phyloP scores from a whole-genome alignment of 2,888 invertebrate species.

The Argyresthia albistria region DNA sequence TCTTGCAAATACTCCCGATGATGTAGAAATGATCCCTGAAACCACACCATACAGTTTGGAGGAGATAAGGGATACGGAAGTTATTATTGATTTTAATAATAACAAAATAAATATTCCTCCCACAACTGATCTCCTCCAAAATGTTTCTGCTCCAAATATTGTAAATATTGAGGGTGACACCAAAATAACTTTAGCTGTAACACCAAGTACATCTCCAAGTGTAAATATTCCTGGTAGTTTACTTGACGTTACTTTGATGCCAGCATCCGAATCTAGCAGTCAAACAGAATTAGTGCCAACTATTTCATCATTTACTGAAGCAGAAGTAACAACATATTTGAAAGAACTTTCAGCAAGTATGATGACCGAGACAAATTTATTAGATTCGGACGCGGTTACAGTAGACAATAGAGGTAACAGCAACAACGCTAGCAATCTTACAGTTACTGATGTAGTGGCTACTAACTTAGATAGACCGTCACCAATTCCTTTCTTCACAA shows the following conservation, averaged over 20 bases:
- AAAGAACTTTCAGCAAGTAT: conserved; percentile 18
- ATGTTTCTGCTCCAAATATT: conserved; percentile 28
- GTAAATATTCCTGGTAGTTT: conserved; percentile 42
- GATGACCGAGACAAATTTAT: conserved; percentile 20
- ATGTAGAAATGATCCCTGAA: conserved; percentile 40
- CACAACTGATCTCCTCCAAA: conserved; percentile 30
- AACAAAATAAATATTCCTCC: conserved; percentile 16
- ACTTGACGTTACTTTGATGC: conserved; percentile 21
- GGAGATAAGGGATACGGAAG: conserved; percentile 56
- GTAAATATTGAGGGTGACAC: conserved; percentile 30
- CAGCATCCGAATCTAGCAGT: conserved; percentile 27
- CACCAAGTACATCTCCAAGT: conserved; percentile 14
- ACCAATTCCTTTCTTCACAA: conserved; percentile 45
- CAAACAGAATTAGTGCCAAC: conserved; percentile 16
- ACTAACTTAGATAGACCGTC: conserved; percentile 26
- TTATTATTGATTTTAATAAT: conserved; percentile 35
- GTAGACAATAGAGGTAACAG: conserved; percentile 21
- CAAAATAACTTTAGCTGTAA: not conserved
- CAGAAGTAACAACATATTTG: conserved; percentile 7
- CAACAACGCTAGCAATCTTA: conserved; percentile 14
- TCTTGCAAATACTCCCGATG: conserved; percentile 38
- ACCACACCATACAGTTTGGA: conserved; percentile 67
- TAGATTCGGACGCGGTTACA: conserved; percentile 20
- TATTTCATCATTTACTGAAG: conserved; percentile 10
- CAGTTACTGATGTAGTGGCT: conserved; percentile 3